Percentiles rank a stretch among this genome's conserved stretches.
These are phyloP conservation scores for Chelonia mydas DNA, from an alignment of 2,797 vertebrate genomes.

Conservation along the genomic window DNA sequence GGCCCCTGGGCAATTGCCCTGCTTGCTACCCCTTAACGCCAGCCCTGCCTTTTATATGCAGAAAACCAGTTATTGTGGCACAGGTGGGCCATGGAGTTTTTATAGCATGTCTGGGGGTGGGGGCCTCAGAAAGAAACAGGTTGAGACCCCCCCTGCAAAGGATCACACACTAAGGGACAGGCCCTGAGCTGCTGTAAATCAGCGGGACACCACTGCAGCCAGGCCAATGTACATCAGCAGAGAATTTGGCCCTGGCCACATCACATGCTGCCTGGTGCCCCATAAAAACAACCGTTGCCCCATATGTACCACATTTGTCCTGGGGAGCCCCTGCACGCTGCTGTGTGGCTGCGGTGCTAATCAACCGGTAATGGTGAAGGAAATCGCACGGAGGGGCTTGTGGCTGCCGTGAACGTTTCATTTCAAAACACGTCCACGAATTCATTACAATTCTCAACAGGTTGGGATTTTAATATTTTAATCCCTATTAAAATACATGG, in stretches of 20 bases:
- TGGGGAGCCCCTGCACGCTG: background rate
- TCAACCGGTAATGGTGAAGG: background rate
- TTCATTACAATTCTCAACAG: background rate
- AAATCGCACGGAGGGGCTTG: background rate
- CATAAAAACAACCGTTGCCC: background rate
- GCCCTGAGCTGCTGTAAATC: rapidly evolving
- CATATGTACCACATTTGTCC: rapidly evolving
- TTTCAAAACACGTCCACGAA: background rate
- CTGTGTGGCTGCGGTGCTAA: background rate
- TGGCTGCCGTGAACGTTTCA: background rate
- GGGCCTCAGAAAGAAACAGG: no score
- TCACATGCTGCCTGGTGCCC: background rate
- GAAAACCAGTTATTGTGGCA: no score
- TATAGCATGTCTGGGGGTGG: no score
- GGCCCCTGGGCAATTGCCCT: no score
- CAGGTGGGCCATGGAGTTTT: no score
- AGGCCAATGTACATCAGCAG: background rate
- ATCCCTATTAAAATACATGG: background rate
- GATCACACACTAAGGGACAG: background rate
- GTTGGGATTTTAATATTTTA: background rate
- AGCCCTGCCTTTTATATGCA: no score
- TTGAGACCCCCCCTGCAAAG: no score
- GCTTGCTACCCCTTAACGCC: no score
- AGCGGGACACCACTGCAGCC: background rate
- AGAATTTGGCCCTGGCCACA: background rate